phyloP scores from a whole-genome alignment of 2,888 invertebrate species.

The Oasisia sp. region DNA sequence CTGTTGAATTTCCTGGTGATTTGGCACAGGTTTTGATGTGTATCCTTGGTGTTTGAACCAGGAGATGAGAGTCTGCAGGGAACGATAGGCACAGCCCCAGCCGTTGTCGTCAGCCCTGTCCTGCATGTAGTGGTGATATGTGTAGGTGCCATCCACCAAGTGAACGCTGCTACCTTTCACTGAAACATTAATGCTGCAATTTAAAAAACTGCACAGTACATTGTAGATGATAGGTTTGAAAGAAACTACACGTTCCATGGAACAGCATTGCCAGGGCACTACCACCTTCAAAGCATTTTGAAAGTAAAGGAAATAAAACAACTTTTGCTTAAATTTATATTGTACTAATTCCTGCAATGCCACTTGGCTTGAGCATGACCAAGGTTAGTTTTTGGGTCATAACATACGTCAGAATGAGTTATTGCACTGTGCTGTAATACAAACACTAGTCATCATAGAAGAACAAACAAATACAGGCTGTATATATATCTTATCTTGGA shows the following conservation, averaged over 20 bases:
- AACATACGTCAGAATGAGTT: too few relatives aligned
- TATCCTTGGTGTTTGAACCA: slow-evolving; percentile 81
- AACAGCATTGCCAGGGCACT: too few relatives aligned
- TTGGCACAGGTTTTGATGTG: slow-evolving; percentile 77
- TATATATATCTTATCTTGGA: too few relatives aligned
- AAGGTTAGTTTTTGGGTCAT: too few relatives aligned
- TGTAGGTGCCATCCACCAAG: slow-evolving; percentile 82
- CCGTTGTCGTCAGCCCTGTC: slow-evolving; percentile 92
- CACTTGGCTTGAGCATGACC: too few relatives aligned
- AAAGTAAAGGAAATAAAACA: too few relatives aligned
- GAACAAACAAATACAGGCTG: too few relatives aligned
- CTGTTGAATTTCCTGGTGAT: slow-evolving; percentile 79
- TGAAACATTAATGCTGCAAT: slow-evolving; percentile 21
- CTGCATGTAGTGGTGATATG: slow-evolving; percentile 93
- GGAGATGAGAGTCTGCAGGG: slow-evolving; percentile 93
- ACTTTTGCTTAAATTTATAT: too few relatives aligned
- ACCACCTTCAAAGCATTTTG: too few relatives aligned
- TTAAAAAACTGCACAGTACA: not conserved
- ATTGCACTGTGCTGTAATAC: too few relatives aligned
- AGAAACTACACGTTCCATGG: not conserved
- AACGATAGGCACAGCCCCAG: slow-evolving; percentile 99
- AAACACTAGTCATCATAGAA: too few relatives aligned
- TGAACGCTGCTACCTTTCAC: slow-evolving; percentile 52
- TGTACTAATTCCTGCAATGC: too few relatives aligned
- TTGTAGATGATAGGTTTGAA: not conserved